These are phyloP conservation scores for Drosophila sp. DNA, from an alignment of 1,140 invertebrate species.

Conservation along the genomic window DNA sequence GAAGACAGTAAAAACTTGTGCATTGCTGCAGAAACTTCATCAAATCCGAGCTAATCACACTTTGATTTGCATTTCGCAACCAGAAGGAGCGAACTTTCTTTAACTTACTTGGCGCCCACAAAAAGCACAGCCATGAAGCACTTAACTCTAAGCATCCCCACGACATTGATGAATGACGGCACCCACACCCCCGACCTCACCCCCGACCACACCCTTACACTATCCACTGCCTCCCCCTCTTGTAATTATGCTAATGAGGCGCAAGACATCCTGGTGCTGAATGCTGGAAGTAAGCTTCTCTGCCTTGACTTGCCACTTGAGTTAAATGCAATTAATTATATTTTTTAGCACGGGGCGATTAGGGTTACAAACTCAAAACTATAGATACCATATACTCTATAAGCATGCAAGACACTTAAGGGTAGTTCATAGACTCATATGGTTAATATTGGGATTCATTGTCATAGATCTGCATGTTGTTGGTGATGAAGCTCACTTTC, in stretches of 20 bases:
- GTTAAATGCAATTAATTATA: conserved; percentile 82
- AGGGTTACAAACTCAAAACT: conserved; percentile 26
- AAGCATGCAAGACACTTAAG: background rate
- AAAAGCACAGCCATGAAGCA: conserved; percentile 71
- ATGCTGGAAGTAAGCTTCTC: conserved; percentile 72
- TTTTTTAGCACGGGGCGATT: conserved; percentile 56
- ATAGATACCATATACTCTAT: conserved; percentile 12
- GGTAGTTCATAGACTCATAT: background rate
- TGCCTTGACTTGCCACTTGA: conserved; percentile 64
- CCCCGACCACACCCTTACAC: no score
- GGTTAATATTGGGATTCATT: conserved; percentile 38
- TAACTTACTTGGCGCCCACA: conserved; percentile 26
- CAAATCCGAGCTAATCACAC: conserved; percentile 82
- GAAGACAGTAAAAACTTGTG: conserved; percentile 62
- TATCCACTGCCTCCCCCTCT: no score
- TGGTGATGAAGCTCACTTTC: conserved; percentile 56
- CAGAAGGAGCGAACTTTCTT: conserved; percentile 52
- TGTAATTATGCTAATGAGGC: conserved; percentile 81
- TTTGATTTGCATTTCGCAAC: conserved; percentile 80
- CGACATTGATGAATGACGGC: conserved; percentile 78
- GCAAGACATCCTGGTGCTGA: conserved; percentile 44
- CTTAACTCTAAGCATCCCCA: conserved; percentile 70
- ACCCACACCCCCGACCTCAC: background rate
- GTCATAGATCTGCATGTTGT: conserved; percentile 53
- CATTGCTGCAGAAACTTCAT: conserved; percentile 79